Base-by-base conservation (phyloP, 2,888 invertebrate genomes). In the Rhagonycha lutea region DNA sequence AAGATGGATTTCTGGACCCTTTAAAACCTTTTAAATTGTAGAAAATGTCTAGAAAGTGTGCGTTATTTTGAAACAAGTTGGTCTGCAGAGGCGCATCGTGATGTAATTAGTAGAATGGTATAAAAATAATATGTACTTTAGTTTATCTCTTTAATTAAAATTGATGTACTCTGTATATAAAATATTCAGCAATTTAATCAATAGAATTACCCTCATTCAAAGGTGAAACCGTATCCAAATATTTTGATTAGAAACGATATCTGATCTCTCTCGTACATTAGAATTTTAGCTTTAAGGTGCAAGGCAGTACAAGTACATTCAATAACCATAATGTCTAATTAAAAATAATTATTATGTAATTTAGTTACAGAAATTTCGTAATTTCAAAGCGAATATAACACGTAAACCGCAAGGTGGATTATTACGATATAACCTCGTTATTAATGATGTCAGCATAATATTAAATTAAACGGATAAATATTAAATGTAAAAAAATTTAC, bases 271-370 rank as follows among this genome's bases (percentile, higher is more conserved):
- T 47, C 47, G 5, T n/a, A 47, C n/a, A 47, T 47, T 47, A 7
- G n/a, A 47, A 47, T 47, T 47, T 47, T 7, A 47, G 47, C n/a
- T 47, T 7, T 47, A 47, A 47, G 47, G 47, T 47, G 47, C 47
- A n/a, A 47, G n/a, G n/a, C 8, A 47, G 47, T 47, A n/a, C 47
- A 47, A n/a, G 47, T 47, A 47, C 47, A 47, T n/a, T 47, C 47
- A n/a, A n/a, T 47, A 70, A 14, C 61, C 68, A 72, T 75, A 75
- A 75, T 72, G 69, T 47, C 32, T 72, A 72, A 72, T 72, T 75
- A 72, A 65, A 65, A 65, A 69, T 60, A 72, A 71, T 75, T 69
- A 72, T 61, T 61, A 69, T 72, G 61, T 70, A 70, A 71, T 63
- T 68, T 18, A 26, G 23, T n/a, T 24, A n/a, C 61, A 69, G 68